Evolutionary conservation across 2,888 invertebrate species (phyloP).

Genomic region (Tipula confusa): DNA sequence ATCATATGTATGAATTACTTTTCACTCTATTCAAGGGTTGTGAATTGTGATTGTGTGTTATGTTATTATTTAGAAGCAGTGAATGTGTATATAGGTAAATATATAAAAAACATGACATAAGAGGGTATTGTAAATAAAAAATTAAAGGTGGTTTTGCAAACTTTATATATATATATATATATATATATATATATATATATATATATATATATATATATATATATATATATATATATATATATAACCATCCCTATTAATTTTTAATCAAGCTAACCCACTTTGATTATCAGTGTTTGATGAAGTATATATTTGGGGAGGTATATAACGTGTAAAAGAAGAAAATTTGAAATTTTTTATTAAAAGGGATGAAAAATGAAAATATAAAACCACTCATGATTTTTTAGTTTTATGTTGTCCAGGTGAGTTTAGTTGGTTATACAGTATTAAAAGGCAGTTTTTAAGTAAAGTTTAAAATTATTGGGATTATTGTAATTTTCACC

Average conservation of each 20-base stretch:
- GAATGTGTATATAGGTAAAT: not conserved
- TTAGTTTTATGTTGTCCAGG: not conserved
- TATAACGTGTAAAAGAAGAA: not conserved
- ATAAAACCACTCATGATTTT: not conserved
- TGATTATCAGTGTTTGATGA: not conserved
- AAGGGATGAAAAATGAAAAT: not conserved
- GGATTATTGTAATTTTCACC: not conserved
- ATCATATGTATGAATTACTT: not conserved
- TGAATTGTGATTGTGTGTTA: not conserved
- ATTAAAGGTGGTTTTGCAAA: not conserved
- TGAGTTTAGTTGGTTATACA: not conserved
- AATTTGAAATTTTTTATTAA: not conserved
- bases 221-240: not conserved
- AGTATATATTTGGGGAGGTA: not conserved
- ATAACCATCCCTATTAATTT: not conserved
- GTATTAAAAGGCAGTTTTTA: not conserved
- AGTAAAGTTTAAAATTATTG: not conserved
- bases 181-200: not conserved
- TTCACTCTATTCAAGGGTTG: conserved; percentile 15
- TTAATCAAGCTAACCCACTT: not conserved
- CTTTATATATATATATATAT: not conserved
- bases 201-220: not conserved
- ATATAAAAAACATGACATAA: not conserved
- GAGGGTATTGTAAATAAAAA: not conserved
- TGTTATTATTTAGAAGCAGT: not conserved